A percentile compares a stretch with the other conserved stretches of the same genome.
phyloP scores from a whole-genome alignment of 2,888 invertebrate species.

The Strigamia transsilvanica region DNA sequence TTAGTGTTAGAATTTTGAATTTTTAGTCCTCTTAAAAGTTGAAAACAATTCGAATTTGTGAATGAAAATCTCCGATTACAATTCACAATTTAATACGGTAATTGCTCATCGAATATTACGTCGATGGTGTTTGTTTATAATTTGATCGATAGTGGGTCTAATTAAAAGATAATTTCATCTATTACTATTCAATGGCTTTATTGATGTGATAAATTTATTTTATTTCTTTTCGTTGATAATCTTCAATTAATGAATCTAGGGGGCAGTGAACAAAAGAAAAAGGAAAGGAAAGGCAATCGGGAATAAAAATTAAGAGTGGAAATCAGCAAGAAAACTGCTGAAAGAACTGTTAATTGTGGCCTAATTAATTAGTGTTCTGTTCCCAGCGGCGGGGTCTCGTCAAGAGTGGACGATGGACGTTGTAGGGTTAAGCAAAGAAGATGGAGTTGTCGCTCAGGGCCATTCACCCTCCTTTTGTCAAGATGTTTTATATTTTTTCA shows the following conservation, averaged over 20 bases:
- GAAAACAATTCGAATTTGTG: no score
- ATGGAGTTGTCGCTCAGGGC: constrained; percentile 5
- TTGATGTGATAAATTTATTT: neutral
- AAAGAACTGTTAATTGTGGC: constrained; percentile 16
- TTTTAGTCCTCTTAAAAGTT: no score
- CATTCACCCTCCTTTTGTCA: neutral
- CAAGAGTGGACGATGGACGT: constrained; percentile 1
- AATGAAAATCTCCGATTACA: neutral
- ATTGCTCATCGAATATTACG: neutral
- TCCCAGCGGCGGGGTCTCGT: neutral
- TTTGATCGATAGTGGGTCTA: neutral
- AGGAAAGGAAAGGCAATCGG: neutral
- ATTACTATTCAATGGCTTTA: neutral
- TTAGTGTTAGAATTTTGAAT: neutral
- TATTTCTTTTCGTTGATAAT: neutral
- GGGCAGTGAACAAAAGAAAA: neutral
- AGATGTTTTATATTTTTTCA: neutral
- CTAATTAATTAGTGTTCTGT: constrained; percentile 17
- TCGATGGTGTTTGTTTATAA: neutral
- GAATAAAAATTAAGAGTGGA: neutral
- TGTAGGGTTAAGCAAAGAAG: constrained; percentile 1
- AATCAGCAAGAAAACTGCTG: neutral
- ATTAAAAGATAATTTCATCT: constrained; percentile 16
- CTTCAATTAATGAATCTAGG: neutral
- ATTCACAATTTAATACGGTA: neutral